These are phyloP conservation scores for Xiphias gladius DNA, from an alignment of 2,113 vertebrate species.

Conservation along the genomic window DNA sequence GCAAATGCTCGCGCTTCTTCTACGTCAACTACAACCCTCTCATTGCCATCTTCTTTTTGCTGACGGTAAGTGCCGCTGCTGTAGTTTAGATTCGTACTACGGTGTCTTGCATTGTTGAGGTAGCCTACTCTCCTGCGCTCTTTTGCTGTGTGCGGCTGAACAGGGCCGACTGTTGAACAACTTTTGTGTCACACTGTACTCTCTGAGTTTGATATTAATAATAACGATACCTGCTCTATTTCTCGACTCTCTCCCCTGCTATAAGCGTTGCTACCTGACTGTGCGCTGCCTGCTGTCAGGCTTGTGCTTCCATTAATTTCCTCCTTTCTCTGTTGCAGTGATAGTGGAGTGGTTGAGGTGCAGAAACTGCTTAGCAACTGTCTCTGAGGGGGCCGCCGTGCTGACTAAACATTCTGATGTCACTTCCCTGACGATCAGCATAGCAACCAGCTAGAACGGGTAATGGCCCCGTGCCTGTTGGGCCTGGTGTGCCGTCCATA, in stretches of 20 bases:
- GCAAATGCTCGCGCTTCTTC: too few species aligned
- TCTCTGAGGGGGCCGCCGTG: slow-evolving; percentile 73
- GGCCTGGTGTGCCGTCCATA: slow-evolving; percentile 57
- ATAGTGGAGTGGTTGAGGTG: slow-evolving; percentile 79
- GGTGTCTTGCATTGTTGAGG: neutral
- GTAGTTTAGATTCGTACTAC: too few species aligned
- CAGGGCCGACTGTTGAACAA: neutral
- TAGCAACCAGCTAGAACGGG: slow-evolving; percentile 61
- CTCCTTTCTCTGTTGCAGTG: slow-evolving; percentile 40
- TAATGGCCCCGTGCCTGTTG: slow-evolving; percentile 35
- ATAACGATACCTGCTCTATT: neutral
- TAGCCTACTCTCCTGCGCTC: neutral
- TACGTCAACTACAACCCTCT: too few species aligned
- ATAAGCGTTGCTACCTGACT: neutral
- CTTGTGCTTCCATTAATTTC: slow-evolving; percentile 40
- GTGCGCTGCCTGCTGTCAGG: slow-evolving; percentile 4
- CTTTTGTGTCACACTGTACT: neutral
- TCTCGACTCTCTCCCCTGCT: neutral
- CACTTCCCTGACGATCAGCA: slow-evolving; percentile 76
- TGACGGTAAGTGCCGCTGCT: too few species aligned
- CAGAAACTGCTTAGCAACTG: slow-evolving; percentile 87
- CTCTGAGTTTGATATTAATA: neutral
- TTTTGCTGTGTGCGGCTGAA: neutral
- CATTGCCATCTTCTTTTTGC: too few species aligned
- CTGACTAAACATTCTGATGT: slow-evolving; percentile 81